Percentiles rank a stretch among this genome's conserved stretches.
These are phyloP conservation scores for Tridacna crocea DNA, from an alignment of 2,888 invertebrate genomes.

Conservation along the genomic window DNA sequence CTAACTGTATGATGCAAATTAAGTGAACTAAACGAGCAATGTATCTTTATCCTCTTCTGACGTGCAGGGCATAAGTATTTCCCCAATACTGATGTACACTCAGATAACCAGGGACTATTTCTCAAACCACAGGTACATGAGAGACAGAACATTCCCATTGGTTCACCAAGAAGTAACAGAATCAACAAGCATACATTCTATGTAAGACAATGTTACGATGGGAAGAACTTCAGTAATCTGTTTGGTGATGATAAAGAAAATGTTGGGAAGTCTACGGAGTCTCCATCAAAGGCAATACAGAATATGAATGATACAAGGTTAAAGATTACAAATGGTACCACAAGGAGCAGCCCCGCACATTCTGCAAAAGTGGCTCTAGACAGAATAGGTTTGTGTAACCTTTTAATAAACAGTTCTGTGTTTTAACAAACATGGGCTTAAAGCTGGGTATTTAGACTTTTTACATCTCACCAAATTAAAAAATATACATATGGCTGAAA, in stretches of 20 bases:
- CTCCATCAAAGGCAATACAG: background rate
- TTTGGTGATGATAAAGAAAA: conserved; percentile 56
- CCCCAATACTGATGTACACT: no score
- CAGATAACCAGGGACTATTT: no score
- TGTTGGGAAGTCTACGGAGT: background rate
- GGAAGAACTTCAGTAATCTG: conserved; percentile 37
- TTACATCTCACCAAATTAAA: no score
- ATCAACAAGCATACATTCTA: conserved; percentile 35
- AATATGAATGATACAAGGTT: background rate
- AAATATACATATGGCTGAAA: no score
- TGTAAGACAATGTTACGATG: conserved; percentile 41
- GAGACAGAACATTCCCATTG: background rate
- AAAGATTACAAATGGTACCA: background rate
- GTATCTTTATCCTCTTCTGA: no score
- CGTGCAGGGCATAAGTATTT: no score
- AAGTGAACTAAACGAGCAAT: no score
- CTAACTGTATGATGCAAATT: no score
- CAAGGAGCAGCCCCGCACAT: background rate
- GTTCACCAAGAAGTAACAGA: conserved; percentile 30
- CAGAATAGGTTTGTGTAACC: conserved; percentile 15
- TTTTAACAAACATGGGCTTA: background rate
- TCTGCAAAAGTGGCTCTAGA: conserved; percentile 20
- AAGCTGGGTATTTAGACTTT: no score
- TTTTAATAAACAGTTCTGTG: background rate
- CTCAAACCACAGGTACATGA: conserved; percentile 10